Percentiles rank a stretch among this genome's conserved stretches.
Evolutionary conservation across 2,797 vertebrate genomes (phyloP).

Genomic region (Serranus cabrilla): DNA sequence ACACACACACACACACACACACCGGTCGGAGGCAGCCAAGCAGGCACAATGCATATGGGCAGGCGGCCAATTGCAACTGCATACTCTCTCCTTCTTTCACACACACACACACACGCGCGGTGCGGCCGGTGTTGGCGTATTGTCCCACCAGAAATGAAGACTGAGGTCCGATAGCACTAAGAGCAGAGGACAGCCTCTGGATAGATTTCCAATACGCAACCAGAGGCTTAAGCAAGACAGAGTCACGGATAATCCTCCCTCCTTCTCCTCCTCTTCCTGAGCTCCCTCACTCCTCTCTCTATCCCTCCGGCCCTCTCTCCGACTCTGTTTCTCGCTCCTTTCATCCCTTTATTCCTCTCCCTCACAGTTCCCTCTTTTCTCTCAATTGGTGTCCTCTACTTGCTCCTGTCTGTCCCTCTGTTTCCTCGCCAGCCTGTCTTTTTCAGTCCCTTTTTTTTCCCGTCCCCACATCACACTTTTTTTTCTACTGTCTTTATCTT

Average conservation of each 20-base stretch:
- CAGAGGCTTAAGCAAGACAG: slow-evolving; percentile 79
- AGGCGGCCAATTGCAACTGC: slow-evolving; percentile 48
- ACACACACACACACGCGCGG: slow-evolving; percentile 37
- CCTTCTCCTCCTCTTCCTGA: slow-evolving; percentile 47
- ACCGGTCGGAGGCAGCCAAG: slow-evolving; percentile 49
- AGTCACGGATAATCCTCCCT: slow-evolving; percentile 75
- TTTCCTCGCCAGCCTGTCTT: slow-evolving; percentile 15
- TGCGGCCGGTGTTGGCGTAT: slow-evolving; percentile 39
- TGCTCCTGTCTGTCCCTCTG: slow-evolving; percentile 30
- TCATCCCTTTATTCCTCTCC: slow-evolving; percentile 50
- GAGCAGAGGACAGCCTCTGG: slow-evolving; percentile 75
- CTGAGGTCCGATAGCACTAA: slow-evolving; percentile 65
- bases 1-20: slow-evolving; percentile 16
- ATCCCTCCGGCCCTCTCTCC: slow-evolving; percentile 28
- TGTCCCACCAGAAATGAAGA: slow-evolving; percentile 74
- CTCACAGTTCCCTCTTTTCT: slow-evolving; percentile 21
- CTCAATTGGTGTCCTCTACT: slow-evolving; percentile 29
- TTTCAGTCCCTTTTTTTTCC: slow-evolving; percentile 10
- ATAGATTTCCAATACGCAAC: slow-evolving; percentile 82
- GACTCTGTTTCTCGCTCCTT: slow-evolving; percentile 29
- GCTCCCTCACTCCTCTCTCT: slow-evolving; percentile 37
- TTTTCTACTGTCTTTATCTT: not conserved
- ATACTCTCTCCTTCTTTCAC: slow-evolving; percentile 15
- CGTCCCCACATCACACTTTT: not conserved
- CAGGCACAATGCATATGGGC: slow-evolving; percentile 59